Base-by-base conservation (phyloP, 1,140 invertebrate genomes). In the Papilio glaucus region DNA sequence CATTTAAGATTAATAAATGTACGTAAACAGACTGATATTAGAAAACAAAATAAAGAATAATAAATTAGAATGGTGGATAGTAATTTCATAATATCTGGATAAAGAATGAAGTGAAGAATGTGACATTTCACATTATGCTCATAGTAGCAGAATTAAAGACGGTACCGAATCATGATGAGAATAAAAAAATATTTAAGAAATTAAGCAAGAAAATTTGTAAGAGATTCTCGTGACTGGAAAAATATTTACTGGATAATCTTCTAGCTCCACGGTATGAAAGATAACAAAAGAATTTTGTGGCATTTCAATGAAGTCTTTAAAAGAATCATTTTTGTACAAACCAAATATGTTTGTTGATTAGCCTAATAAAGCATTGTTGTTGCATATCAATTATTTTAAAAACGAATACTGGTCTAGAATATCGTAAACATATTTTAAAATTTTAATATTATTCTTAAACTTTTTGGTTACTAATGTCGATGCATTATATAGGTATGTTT, bases 1-100 rank as follows among this genome's bases (percentile, higher is more conserved):
- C n/a, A 53, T 33, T 15, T 24, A 49, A 53, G 12, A 33, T 18
- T 69, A 69, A 49, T 69, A 49, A 69, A 33, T 69, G 26, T 38
- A 63, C 61, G 29, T 18, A 63, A 69, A 69, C 67, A 33, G 67
- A 69, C 67, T 69, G 67, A 69, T 69, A 13, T 42, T 69, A 53
- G 67, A 69, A 33, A 49, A 37, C 41, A 42, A 33, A 69, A 18
- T 53, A 53, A 69, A 45, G 42, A 69, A 33, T 33, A 33, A n/a
- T n/a, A n/a, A n/a, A 24, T 68, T 68, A 24, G 12, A 49, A 45
- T 8, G 65, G 13, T 68, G 29, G 26, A 24, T 45, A 45, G 45
- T 53, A 38, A 69, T 69, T 29, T 33, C 24, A 37, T 65, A 39
- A 10, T 53, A 26, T 18, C 3, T 9, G 49, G 8, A 24, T 24